Evolutionary conservation across 2,113 vertebrate genomes (phyloP).

Genomic region (Piaya cayana): DNA sequence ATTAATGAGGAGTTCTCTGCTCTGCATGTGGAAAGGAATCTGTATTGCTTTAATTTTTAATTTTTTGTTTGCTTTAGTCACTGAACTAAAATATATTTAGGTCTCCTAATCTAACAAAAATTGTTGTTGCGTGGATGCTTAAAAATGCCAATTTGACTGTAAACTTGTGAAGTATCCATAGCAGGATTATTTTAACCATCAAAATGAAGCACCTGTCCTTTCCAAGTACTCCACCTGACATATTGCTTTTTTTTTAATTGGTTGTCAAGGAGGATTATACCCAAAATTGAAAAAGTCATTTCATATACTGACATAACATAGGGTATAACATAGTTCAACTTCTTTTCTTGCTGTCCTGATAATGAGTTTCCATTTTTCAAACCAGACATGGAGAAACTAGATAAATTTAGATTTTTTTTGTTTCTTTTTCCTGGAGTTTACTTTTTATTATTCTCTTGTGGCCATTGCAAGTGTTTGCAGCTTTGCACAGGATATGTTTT

Average conservation of each 20-base stretch:
- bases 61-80: neutral
- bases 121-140: neutral
- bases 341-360: neutral
- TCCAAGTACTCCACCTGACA: neutral
- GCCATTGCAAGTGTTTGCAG: conserved; percentile 16
- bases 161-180: neutral
- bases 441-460: conserved; percentile 42
- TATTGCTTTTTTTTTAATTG: neutral
- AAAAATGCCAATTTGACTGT: neutral
- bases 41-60: neutral
- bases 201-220: neutral
- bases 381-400: neutral
- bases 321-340: neutral
- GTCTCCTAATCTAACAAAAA: neutral
- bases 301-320: neutral
- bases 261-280: neutral
- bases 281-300: neutral
- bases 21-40: neutral
- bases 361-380: conserved; percentile 11
- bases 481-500: conserved; percentile 43
- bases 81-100: neutral
- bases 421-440: neutral
- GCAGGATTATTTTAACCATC: neutral
- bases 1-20: neutral
- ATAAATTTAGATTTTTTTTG: neutral